phyloP scores from a whole-genome alignment of 2,797 vertebrate genomes.

The Hapalemur alaotrensis region DNA sequence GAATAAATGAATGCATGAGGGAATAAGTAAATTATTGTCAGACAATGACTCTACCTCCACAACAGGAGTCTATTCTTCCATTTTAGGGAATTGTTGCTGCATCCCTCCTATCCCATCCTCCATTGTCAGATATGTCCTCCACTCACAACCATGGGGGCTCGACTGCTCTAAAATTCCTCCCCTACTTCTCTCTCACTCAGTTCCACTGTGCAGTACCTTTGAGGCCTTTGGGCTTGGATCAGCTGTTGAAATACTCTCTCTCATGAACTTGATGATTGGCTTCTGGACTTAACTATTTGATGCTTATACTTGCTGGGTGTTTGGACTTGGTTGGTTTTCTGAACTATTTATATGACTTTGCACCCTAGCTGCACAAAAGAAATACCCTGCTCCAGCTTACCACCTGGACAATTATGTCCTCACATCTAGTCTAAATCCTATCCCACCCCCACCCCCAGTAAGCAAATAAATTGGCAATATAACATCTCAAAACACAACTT shows the following conservation, averaged over 20 bases:
- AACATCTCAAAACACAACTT: not conserved
- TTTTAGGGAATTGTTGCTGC: not conserved
- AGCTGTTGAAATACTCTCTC: not conserved
- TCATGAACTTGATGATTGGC: not conserved
- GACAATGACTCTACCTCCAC: not conserved
- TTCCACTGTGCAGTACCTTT: not conserved
- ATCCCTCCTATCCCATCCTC: not conserved
- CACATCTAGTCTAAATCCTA: not conserved
- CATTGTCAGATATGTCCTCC: not conserved
- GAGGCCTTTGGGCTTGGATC: not conserved
- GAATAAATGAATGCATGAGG: not conserved
- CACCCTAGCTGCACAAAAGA: not conserved
- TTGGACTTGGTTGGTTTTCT: slow-evolving; percentile 26
- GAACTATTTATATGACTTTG: not conserved
- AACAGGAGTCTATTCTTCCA: not conserved
- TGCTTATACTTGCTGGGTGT: not conserved
- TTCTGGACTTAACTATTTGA: not conserved
- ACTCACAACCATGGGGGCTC: not conserved
- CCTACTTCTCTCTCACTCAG: not conserved
- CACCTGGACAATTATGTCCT: not conserved
- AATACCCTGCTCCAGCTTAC: not conserved
- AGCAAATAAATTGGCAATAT: not conserved
- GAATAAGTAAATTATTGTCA: not conserved
- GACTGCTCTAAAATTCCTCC: not conserved
- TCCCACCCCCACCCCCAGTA: not conserved